Evolutionary conservation across 2,113 vertebrate genomes (phyloP), one percentile per base, ranked within the genome.

Genomic region (Paramormyrops kingsleyae): DNA sequence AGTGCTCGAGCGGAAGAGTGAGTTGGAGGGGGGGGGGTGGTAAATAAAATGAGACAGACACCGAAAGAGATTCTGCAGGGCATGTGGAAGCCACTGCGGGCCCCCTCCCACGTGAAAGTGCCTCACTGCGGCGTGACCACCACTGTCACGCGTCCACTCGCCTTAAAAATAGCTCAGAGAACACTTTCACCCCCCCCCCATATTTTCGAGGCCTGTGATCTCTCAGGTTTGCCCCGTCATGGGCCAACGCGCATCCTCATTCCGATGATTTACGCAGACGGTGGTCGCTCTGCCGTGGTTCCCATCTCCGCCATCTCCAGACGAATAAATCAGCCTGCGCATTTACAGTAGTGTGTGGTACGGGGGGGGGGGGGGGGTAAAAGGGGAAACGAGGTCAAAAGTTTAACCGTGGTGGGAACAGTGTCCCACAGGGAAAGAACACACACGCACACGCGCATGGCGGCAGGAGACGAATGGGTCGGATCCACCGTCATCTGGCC

Each of bases 321-420:
- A 35, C 2, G 21, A 88, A 24, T 62, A 88, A 62, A 66, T 88
- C 87, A 62, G 53, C 35, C 21, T 3, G 49, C 27, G 35, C 74
- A 80, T 80, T 80, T 80, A 80, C 74, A 80, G 74, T 80, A 80
- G 74, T 39, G 35, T 70, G 35, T 39, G 70, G 70, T 31, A 66
- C 9, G 7, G 12, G 9, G 24, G 24, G 59, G 27, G 66, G 10
- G n/a, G 0, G 62, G 10, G 3, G 19, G 13, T 3, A 13, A 27
- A 46, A 49, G 35, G 10, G 47, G 19, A 21, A 39, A 3, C 27
- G 44, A 47, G 84, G 85, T 90, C 85, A 44, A 86, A 77, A 87
- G 85, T 90, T 88, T 56, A 90, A 70, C 24, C 52, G 62, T 17
- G 46, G 46, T 85, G n/a, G 85, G 84, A 56, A 47, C 31, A 4